These are phyloP conservation scores for Hemistola chrysoprasaria DNA, from an alignment of 2,888 invertebrate species.

Conservation along the genomic window DNA sequence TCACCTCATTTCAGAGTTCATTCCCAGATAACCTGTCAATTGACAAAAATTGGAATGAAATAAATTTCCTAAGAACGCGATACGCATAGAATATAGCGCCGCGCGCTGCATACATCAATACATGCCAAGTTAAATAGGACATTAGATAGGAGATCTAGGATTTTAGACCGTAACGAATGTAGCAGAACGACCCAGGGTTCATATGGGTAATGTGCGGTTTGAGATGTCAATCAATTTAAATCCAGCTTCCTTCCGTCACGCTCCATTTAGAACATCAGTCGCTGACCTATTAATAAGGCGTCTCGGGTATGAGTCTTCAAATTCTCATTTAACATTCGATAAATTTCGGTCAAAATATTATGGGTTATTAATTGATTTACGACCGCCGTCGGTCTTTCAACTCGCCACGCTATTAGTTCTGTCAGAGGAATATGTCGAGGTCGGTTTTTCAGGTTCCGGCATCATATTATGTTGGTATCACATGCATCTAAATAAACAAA, in stretches of 20 bases:
- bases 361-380: conserved; percentile 47
- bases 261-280: conserved; percentile 44
- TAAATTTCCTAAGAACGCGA: too few species aligned
- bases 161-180: conserved; percentile 1
- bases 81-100: too few species aligned
- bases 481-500: too few species aligned
- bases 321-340: conserved; percentile 32
- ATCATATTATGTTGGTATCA: conserved; percentile 48
- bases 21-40: too few species aligned
- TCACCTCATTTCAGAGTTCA: too few species aligned
- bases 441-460: conserved; percentile 36
- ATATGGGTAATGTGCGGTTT: conserved; percentile 25
- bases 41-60: too few species aligned
- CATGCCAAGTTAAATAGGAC: too few species aligned
- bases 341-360: conserved; percentile 35
- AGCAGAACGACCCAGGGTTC: conserved; percentile 15
- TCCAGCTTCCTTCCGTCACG: conserved; percentile 50
- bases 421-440: conserved; percentile 11
- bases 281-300: conserved; percentile 47
- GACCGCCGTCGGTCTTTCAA: conserved; percentile 29
- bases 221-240: conserved; percentile 43
- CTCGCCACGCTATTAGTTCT: conserved; percentile 23
- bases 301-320: conserved; percentile 28
- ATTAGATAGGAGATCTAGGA: neutral
- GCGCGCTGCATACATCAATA: too few species aligned